These are phyloP conservation scores for Micronisus gabar DNA, from an alignment of 2,113 vertebrate genomes.

Conservation along the genomic window DNA sequence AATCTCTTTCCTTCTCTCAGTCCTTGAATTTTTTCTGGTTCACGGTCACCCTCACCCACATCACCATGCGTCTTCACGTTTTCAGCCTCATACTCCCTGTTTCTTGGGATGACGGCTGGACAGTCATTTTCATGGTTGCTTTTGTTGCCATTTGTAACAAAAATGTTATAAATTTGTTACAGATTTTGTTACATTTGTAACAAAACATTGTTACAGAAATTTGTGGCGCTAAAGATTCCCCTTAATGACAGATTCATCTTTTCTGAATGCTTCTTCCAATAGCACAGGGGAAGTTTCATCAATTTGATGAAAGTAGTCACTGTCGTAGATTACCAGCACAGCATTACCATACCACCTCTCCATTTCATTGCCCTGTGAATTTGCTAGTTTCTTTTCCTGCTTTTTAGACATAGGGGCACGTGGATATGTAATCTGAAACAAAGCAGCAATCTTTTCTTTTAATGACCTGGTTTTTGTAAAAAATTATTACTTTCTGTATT, in stretches of 20 bases:
- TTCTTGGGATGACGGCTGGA: neutral
- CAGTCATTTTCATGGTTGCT: rapidly evolving
- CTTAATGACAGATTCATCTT: neutral
- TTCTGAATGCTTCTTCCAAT: neutral
- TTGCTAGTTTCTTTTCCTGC: neutral
- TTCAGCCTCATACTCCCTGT: rapidly evolving
- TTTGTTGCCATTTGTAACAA: neutral
- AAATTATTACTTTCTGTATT: neutral
- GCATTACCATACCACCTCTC: neutral
- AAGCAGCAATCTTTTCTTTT: neutral
- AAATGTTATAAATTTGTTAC: neutral
- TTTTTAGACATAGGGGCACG: neutral
- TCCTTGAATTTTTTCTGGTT: neutral
- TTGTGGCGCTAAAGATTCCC: neutral
- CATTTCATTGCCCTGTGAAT: neutral
- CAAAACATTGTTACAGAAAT: neutral
- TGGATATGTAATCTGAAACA: neutral
- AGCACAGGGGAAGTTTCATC: neutral
- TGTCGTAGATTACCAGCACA: neutral
- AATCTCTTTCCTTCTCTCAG: neutral
- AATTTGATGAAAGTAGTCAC: rapidly evolving
- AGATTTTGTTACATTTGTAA: neutral
- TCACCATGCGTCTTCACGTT: rapidly evolving
- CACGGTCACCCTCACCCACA: neutral
- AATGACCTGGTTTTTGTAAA: neutral